Percentiles rank a stretch among this genome's conserved stretches.
These are phyloP conservation scores for Ochropleura plecta DNA, from an alignment of 2,888 invertebrate genomes.

Conservation along the genomic window DNA sequence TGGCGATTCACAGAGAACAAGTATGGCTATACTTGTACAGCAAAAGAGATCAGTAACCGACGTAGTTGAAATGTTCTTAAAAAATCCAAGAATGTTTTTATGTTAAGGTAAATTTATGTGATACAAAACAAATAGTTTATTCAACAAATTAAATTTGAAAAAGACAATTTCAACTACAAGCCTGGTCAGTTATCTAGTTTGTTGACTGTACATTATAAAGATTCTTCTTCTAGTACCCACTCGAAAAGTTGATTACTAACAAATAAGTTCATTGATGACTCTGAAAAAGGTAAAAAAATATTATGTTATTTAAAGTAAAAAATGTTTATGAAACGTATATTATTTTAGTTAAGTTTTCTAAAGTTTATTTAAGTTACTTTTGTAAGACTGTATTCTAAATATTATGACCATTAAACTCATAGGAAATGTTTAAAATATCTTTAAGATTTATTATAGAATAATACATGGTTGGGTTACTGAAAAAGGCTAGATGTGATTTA, in stretches of 20 bases:
- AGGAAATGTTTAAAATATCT: background rate
- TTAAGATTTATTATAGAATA: background rate
- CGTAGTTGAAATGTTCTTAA: too few relatives aligned
- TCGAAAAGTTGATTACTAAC: too few relatives aligned
- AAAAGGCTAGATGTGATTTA: background rate
- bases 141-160: too few relatives aligned
- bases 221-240: too few relatives aligned
- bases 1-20: background rate
- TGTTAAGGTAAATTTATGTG: too few relatives aligned
- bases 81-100: too few relatives aligned
- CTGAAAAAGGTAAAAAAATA: background rate
- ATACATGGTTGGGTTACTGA: background rate
- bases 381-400: conserved; percentile 33
- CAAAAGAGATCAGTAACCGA: background rate
- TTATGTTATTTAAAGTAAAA: conserved; percentile 7
- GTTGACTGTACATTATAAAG: too few relatives aligned
- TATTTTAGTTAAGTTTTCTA: conserved; percentile 44
- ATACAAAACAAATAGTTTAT: too few relatives aligned
- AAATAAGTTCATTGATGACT: conserved; percentile 5
- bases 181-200: too few relatives aligned
- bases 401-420: background rate
- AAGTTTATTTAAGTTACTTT: conserved; percentile 45
- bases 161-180: too few relatives aligned
- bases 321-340: conserved; percentile 33
- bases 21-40: background rate